Conservation (phyloP, 2,888 invertebrate genomes). For the Leucania comma region DNA sequence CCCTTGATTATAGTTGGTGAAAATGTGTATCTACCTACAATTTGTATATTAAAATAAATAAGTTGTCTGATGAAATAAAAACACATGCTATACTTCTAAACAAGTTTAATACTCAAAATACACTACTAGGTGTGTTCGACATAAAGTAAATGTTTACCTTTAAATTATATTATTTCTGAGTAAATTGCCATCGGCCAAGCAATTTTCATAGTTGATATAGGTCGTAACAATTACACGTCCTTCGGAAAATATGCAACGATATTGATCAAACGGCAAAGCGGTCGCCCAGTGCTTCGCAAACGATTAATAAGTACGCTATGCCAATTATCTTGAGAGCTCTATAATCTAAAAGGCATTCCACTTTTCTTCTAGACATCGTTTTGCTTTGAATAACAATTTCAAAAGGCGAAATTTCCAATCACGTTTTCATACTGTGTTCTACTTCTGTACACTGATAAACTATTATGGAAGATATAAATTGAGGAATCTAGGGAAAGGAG, state of each 20-base stretch:
- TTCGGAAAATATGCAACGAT: slow-evolving; percentile 51
- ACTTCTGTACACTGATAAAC: slow-evolving; percentile 4
- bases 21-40: slow-evolving; percentile 17
- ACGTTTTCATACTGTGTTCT: background rate
- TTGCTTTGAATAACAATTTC: background rate
- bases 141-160: slow-evolving; percentile 64
- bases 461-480: slow-evolving; percentile 1
- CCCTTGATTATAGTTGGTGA: background rate
- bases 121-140: slow-evolving; percentile 19
- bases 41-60: slow-evolving; percentile 1
- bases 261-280: slow-evolving; percentile 39
- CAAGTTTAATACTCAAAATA: slow-evolving; percentile 10
- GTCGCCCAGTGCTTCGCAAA: slow-evolving; percentile 21
- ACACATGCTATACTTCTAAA: slow-evolving; percentile 15
- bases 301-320: slow-evolving; percentile 25
- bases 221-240: slow-evolving; percentile 56
- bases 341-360: slow-evolving; percentile 11
- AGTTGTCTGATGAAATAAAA: slow-evolving; percentile 14
- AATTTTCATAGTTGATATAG: slow-evolving; percentile 60
- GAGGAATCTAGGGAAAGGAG: background rate
- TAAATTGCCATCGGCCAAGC: slow-evolving; percentile 60
- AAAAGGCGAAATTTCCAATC: background rate
- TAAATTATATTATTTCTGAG: slow-evolving; percentile 54
- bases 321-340: slow-evolving; percentile 26
- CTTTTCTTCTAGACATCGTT: slow-evolving; percentile 6